Percentiles rank a stretch among this genome's conserved stretches.
Evolutionary conservation across 2,113 vertebrate genomes (phyloP).

Genomic region (Uria lomvia): DNA sequence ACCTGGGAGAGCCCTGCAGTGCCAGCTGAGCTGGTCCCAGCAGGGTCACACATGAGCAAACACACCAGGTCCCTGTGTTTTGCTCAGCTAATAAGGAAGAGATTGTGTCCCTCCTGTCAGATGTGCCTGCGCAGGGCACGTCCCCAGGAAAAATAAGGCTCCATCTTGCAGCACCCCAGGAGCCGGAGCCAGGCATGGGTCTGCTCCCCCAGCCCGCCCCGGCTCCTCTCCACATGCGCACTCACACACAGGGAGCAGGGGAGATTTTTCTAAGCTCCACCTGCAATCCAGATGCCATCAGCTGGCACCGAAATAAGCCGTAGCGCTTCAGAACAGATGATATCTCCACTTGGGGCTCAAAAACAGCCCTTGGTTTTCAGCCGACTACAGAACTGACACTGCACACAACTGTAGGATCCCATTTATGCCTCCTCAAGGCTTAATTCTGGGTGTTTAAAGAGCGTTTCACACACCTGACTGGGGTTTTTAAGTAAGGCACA

Average conservation of each 20-base stretch:
- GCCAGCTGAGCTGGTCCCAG: not conserved
- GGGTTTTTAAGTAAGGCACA: not conserved
- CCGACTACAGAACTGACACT: not conserved
- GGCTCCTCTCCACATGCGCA: not conserved
- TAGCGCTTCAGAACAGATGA: not conserved
- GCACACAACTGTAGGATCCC: not conserved
- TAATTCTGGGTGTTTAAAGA: not conserved
- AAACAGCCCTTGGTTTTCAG: not conserved
- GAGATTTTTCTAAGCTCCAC: not conserved
- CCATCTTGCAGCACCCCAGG: not conserved
- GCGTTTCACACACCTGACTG: fast-evolving
- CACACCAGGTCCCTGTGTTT: not conserved
- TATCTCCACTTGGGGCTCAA: not conserved
- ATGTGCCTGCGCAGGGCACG: not conserved
- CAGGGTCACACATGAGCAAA: not conserved
- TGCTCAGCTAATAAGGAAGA: not conserved
- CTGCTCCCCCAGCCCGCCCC: not conserved
- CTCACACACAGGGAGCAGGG: not conserved
- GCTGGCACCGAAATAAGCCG: not conserved
- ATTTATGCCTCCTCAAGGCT: not conserved
- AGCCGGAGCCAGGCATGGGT: not conserved
- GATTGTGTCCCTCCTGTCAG: not conserved
- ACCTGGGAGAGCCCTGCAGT: not conserved
- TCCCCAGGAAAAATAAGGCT: not conserved
- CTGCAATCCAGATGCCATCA: not conserved